These are phyloP conservation scores for Microtus montanus DNA, from an alignment of 2,113 vertebrate species.

Conservation along the genomic window DNA sequence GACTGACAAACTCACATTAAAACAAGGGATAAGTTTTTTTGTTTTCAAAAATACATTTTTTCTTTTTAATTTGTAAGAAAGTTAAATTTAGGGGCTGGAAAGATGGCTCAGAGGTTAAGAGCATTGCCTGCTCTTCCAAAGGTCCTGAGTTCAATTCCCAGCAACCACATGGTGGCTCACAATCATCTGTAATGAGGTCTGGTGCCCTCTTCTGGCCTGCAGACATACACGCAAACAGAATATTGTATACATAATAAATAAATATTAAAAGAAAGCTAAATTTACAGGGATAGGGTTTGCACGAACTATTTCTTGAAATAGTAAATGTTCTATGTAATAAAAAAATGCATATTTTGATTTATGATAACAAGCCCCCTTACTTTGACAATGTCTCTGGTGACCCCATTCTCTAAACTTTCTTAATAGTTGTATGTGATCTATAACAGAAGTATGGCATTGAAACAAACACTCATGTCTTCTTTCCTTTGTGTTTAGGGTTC, in stretches of 20 bases:
- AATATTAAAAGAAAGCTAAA: neutral
- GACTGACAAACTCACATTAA: conserved; percentile 39
- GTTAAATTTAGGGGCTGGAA: neutral
- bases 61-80: conserved; percentile 49
- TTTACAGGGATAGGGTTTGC: conserved; percentile 8
- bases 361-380: neutral
- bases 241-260: too few species aligned
- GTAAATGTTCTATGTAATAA: conserved; percentile 3
- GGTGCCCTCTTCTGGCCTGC: too few species aligned
- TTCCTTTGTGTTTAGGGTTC: conserved; percentile 88
- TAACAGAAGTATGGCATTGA: neutral
- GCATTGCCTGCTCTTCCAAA: too few species aligned
- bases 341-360: conserved; percentile 32
- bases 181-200: too few species aligned
- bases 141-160: too few species aligned
- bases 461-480: neutral
- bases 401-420: neutral
- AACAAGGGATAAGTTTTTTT: neutral
- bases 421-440: neutral
- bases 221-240: too few species aligned
- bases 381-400: neutral
- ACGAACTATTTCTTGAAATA: conserved; percentile 11
- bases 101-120: too few species aligned
- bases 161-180: too few species aligned
- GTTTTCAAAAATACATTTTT: conserved; percentile 27